phyloP scores from a whole-genome alignment of 92 coral and sea anemone genomes.

The Chrysogorgia sp. region DNA sequence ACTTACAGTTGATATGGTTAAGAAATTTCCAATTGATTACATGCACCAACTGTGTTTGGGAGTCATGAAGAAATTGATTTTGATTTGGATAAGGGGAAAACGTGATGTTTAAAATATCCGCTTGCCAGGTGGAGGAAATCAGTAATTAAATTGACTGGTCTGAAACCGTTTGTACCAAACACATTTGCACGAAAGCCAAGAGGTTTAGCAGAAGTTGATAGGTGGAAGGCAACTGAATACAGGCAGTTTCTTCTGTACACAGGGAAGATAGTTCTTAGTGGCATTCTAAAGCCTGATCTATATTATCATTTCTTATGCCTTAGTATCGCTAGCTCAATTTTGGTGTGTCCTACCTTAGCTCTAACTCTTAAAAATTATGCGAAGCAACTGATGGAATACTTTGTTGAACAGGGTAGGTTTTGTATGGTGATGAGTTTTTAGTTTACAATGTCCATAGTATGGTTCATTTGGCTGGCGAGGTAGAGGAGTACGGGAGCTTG shows the following conservation, averaged over 20 bases:
- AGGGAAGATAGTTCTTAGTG: slow-evolving; percentile 14
- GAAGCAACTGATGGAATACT: slow-evolving; percentile 20
- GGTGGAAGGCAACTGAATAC: too few relatives aligned
- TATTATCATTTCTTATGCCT: slow-evolving; percentile 17
- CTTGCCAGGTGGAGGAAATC: slow-evolving; percentile 24
- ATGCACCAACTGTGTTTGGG: slow-evolving; percentile 31
- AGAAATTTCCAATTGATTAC: slow-evolving; percentile 19
- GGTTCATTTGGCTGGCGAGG: slow-evolving; percentile 41
- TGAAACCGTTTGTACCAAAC: slow-evolving; percentile 7
- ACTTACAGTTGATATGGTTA: slow-evolving; percentile 17
- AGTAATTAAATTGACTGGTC: slow-evolving; percentile 7
- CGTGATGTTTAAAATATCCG: slow-evolving; percentile 9
- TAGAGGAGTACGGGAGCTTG: neutral
- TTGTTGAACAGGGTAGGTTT: slow-evolving; percentile 40
- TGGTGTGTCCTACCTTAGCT: slow-evolving; percentile 1
- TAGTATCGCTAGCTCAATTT: slow-evolving; percentile 9
- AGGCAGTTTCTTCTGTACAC: too few relatives aligned
- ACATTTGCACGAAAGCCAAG: slow-evolving; percentile 20
- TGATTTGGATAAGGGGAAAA: slow-evolving; percentile 17
- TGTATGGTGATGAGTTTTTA: slow-evolving; percentile 17
- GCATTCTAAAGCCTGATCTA: slow-evolving; percentile 13
- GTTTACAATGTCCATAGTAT: slow-evolving; percentile 37
- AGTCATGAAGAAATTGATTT: too few relatives aligned
- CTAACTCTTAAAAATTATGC: slow-evolving; percentile 2
- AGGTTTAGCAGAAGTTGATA: too few relatives aligned